phyloP scores from a whole-genome alignment of 2,888 invertebrate species.

The Argyresthia albistria region DNA sequence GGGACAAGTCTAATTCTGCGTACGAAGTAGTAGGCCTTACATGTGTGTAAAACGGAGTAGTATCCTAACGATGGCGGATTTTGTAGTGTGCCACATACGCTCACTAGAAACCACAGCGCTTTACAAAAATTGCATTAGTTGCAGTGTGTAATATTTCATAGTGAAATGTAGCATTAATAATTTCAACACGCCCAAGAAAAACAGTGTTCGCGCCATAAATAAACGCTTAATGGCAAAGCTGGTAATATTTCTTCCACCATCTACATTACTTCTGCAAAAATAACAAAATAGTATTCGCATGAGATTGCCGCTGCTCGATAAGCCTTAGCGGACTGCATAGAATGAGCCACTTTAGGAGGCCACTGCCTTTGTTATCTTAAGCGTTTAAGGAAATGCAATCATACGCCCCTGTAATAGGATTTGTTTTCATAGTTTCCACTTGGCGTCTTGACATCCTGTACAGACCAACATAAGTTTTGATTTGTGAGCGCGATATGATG shows the following conservation, averaged over 20 bases:
- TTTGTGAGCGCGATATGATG: constrained; percentile 57
- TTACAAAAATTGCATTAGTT: constrained; percentile 14
- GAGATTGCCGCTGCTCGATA: constrained; percentile 50
- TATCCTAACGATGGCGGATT: too few relatives aligned
- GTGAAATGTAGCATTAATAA: constrained; percentile 41
- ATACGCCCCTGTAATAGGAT: constrained; percentile 27
- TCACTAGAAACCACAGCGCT: too few relatives aligned
- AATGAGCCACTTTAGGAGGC: constrained; percentile 34
- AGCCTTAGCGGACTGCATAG: constrained; percentile 43
- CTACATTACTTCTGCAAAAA: constrained; percentile 63
- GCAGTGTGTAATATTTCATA: constrained; percentile 9
- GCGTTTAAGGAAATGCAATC: constrained; percentile 31
- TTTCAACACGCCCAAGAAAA: constrained; percentile 43
- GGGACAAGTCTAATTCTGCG: too few relatives aligned
- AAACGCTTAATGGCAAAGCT: constrained; percentile 45
- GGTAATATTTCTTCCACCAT: constrained; percentile 54
- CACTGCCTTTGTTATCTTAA: constrained; percentile 34
- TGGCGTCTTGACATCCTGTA: constrained; percentile 31
- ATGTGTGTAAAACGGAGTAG: too few relatives aligned
- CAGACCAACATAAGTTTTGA: constrained; percentile 36
- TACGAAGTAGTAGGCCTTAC: too few relatives aligned
- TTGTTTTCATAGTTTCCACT: constrained; percentile 26
- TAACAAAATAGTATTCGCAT: constrained; percentile 54
- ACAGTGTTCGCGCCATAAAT: constrained; percentile 41
- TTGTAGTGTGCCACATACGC: too few relatives aligned